A percentile compares a stretch with the other conserved stretches of the same genome.
These are phyloP conservation scores for Coelopa frigida DNA, from an alignment of 1,140 invertebrate species.

Conservation along the genomic window DNA sequence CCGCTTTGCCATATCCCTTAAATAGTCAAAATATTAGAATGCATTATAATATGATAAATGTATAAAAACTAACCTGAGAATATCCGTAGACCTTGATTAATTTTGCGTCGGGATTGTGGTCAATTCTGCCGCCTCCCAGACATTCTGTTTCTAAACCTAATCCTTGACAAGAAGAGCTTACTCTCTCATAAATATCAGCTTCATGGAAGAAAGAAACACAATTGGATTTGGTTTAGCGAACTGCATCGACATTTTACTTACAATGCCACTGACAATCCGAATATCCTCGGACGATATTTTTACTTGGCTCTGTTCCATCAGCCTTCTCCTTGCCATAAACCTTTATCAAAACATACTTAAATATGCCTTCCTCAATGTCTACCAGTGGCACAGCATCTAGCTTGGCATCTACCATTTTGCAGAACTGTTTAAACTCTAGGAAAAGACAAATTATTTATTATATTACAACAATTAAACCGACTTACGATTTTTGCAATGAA, in stretches of 20 bases:
- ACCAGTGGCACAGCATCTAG: slow-evolving; percentile 55
- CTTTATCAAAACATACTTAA: slow-evolving; percentile 81
- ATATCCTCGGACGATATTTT: slow-evolving; percentile 67
- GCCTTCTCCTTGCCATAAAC: slow-evolving; percentile 48
- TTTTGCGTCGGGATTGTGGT: slow-evolving; percentile 57
- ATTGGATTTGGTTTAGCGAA: neutral
- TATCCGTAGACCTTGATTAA: slow-evolving; percentile 68
- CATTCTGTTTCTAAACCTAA: slow-evolving; percentile 57
- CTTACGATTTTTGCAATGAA: too few relatives aligned
- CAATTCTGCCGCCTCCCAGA: slow-evolving; percentile 70
- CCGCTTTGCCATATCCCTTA: slow-evolving; percentile 42
- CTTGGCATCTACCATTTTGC: slow-evolving; percentile 31
- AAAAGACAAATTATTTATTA: too few relatives aligned
- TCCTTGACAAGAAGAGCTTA: slow-evolving; percentile 25
- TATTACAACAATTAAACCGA: too few relatives aligned
- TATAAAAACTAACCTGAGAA: slow-evolving; percentile 63
- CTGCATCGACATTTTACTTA: slow-evolving; percentile 41
- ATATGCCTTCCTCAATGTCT: slow-evolving; percentile 71
- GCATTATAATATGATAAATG: too few relatives aligned
- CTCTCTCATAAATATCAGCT: slow-evolving; percentile 62
- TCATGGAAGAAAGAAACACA: slow-evolving; percentile 12
- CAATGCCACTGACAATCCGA: slow-evolving; percentile 59
- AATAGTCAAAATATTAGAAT: too few relatives aligned
- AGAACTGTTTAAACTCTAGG: slow-evolving; percentile 12
- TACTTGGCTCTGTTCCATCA: slow-evolving; percentile 42